A percentile compares a stretch with the other conserved stretches of the same genome.
Evolutionary conservation across 2,797 vertebrate genomes (phyloP).

Genomic region (Eospalax fontanierii): DNA sequence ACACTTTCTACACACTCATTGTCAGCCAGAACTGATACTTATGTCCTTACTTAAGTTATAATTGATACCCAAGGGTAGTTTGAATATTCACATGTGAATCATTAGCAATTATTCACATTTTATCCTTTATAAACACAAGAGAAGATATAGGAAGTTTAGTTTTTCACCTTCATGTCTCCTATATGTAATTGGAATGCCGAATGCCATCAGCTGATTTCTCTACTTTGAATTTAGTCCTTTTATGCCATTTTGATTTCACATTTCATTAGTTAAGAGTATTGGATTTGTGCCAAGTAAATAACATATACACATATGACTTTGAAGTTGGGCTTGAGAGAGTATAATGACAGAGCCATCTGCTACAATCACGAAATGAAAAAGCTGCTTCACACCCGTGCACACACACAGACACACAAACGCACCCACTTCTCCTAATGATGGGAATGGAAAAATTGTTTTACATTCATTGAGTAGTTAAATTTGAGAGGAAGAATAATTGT

Average conservation of each 20-base stretch:
- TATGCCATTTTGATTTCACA: constrained; percentile 69
- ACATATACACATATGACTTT: constrained; percentile 60
- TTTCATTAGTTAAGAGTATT: constrained; percentile 76
- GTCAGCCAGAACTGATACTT: constrained; percentile 65
- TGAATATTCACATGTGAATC: constrained; percentile 58
- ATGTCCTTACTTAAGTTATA: constrained; percentile 72
- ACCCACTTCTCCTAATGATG: background rate
- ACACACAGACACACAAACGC: background rate
- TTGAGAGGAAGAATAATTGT: background rate
- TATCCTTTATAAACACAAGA: constrained; percentile 57
- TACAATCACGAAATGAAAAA: background rate
- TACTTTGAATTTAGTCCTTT: constrained; percentile 43
- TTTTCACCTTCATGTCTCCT: constrained; percentile 57
- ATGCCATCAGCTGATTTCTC: background rate
- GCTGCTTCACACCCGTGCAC: background rate
- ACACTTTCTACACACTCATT: constrained; percentile 47
- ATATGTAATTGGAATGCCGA: constrained; percentile 46
- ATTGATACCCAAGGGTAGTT: constrained; percentile 74
- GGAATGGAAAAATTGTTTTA: background rate
- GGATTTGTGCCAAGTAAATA: constrained; percentile 65
- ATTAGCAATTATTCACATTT: constrained; percentile 54
- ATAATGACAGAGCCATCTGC: background rate
- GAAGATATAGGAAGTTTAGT: constrained; percentile 41
- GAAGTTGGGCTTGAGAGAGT: constrained; percentile 4
- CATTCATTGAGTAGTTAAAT: background rate